These are phyloP conservation scores for Plecturocebus donacophilus DNA, from an alignment of 2,113 vertebrate genomes.

Conservation along the genomic window DNA sequence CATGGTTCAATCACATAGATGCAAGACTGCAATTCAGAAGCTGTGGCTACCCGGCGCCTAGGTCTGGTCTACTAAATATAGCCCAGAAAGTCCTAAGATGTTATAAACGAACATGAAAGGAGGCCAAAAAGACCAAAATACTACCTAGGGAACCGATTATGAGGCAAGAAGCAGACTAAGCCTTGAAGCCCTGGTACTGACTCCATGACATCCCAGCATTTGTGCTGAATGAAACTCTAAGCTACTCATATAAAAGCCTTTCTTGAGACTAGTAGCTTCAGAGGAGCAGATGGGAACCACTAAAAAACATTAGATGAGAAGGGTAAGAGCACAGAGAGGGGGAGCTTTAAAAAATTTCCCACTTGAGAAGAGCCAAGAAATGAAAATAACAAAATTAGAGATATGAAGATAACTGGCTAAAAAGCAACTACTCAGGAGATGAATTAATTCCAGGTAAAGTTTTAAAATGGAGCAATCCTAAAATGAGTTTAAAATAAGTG, in stretches of 20 bases:
- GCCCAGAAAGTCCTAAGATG: background rate
- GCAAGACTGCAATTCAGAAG: background rate
- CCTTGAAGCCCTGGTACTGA: background rate
- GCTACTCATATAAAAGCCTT: background rate
- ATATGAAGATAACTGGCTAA: background rate
- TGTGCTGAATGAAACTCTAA: background rate
- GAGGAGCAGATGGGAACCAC: no score
- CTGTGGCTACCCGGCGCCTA: background rate
- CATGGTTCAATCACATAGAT: background rate
- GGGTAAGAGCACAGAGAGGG: background rate
- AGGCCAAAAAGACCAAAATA: background rate
- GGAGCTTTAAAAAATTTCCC: background rate
- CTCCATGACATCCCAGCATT: background rate
- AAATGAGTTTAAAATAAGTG: background rate
- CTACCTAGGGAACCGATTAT: background rate
- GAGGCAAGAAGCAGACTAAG: background rate
- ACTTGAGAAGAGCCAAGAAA: background rate
- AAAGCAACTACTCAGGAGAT: background rate
- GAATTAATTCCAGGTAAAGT: background rate
- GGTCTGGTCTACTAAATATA: background rate
- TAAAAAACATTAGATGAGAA: background rate
- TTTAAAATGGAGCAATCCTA: background rate
- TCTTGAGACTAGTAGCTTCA: background rate
- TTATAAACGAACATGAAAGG: background rate
- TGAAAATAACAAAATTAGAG: background rate